Conservation (phyloP, 2,888 invertebrate species). For the Spodoptera exigua region DNA sequence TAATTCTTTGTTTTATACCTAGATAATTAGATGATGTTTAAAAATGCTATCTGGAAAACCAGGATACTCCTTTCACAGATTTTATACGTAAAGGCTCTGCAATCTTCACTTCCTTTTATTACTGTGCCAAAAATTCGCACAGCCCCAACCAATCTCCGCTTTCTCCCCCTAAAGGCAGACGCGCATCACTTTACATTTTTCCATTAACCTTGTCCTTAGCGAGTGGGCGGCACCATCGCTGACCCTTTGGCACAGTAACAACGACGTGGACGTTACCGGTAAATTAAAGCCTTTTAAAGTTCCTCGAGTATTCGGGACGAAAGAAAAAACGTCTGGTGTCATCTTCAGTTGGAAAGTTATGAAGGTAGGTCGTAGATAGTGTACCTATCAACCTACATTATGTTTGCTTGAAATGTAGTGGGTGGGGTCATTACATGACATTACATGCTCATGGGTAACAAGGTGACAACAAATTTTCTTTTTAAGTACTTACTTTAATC, state of each 20-base stretch:
- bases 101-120: too few species aligned
- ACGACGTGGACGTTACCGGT: constrained; percentile 29
- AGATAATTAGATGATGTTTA: too few species aligned
- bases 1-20: too few species aligned
- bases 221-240: constrained; percentile 45
- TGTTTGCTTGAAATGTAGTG: too few species aligned
- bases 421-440: too few species aligned
- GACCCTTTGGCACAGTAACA: constrained; percentile 54
- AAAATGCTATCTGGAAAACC: too few species aligned
- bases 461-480: constrained; percentile 6
- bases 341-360: constrained; percentile 36
- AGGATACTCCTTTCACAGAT: too few species aligned
- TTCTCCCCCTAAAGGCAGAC: constrained; percentile 41
- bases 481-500: too few species aligned
- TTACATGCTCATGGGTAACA: constrained; percentile 9
- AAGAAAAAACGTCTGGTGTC: constrained; percentile 29
- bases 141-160: constrained; percentile 12
- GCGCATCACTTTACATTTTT: constrained; percentile 38
- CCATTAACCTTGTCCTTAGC: constrained; percentile 44
- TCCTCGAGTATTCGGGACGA: constrained; percentile 42
- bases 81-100: too few species aligned
- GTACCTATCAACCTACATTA: too few species aligned
- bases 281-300: constrained; percentile 49
- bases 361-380: background rate
- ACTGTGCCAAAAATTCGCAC: background rate